Evolutionary conservation across 2,888 invertebrate genomes (phyloP), one percentile per base, ranked within the genome.

Genomic region (Gerris lacustris): DNA sequence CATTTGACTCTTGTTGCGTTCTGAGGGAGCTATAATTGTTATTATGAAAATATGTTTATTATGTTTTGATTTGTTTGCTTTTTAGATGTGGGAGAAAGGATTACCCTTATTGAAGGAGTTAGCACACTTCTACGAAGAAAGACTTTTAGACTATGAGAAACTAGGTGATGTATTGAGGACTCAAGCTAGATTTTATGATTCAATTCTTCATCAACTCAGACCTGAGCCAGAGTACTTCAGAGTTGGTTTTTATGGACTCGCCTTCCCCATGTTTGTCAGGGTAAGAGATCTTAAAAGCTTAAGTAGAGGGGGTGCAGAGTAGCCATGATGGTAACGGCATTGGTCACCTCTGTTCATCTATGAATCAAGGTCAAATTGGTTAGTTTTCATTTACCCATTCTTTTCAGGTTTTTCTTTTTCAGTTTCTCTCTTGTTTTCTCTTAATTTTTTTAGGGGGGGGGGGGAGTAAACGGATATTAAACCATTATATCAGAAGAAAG

Each of bases 161-260:
- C 83, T 96, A 17, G 91, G 94, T 76, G 87, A 90, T 74, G 90
- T 92, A 73, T 82, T 96, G 73, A 88, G 90, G 76, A 87, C 87
- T 69, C 91, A 95, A 82, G 95, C 97, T 0, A 89, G 88, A 72
- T 96, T 96, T 82, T 89, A 94, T 76, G 93, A 94, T 80, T 92
- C 95, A 73, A 94, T 96, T 76, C 81, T 96, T 78, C 91, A 89
- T 6, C 88, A 94, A 79, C 83, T 94, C 68, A 84, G 96, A 73
- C 94, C 93, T 0, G 95, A 96, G 78, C 95, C 95, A 0, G 94
- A 96, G 80, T 97, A 96, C 80, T 97, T 96, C 80, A 84, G 95
- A 68, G 96, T 97, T 69, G 96, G 95, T 7, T 97, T 95, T 81
- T 96, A 94, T 78, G 97, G 96, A 18, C 87, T 91, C 77, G 92